These are phyloP conservation scores for Platichthys stellatus DNA, from an alignment of 2,113 vertebrate species.

Conservation along the genomic window DNA sequence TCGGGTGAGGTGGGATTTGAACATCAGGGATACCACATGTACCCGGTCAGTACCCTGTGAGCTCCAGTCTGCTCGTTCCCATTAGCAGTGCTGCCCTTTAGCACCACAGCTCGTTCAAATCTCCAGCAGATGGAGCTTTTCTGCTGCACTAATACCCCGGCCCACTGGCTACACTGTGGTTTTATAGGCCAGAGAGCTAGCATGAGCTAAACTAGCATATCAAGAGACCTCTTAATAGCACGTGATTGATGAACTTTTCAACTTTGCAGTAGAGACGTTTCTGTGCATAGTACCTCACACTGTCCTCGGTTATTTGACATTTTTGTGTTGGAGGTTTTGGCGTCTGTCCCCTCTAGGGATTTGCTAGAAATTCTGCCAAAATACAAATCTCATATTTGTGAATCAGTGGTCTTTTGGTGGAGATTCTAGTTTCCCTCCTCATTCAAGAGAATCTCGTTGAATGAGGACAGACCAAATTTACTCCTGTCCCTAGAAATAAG, in stretches of 20 bases:
- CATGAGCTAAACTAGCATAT: neutral
- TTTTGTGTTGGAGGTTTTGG: constrained; percentile 11
- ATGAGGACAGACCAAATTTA: neutral
- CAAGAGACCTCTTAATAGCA: neutral
- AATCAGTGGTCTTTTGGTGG: neutral
- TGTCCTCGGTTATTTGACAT: neutral
- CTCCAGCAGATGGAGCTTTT: constrained; percentile 36
- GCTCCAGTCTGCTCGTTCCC: neutral
- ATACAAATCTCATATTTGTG: constrained; percentile 12
- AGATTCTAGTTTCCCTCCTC: neutral
- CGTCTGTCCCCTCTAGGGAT: neutral
- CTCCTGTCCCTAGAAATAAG: neutral
- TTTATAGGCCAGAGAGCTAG: constrained; percentile 16
- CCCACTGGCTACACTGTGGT: neutral
- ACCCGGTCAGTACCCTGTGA: neutral
- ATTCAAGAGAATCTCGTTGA: constrained; percentile 3
- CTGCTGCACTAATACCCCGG: neutral
- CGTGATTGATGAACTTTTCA: neutral
- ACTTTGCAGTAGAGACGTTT: neutral
- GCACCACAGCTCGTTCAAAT: constrained; percentile 9
- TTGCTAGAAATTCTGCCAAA: constrained; percentile 36
- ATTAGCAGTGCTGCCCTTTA: neutral
- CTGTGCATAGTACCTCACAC: neutral
- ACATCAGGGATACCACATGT: too few species aligned
- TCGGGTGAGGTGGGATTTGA: too few species aligned